Conservation (phyloP, 2,888 invertebrate genomes). For the Eupeodes latifasciatus region DNA sequence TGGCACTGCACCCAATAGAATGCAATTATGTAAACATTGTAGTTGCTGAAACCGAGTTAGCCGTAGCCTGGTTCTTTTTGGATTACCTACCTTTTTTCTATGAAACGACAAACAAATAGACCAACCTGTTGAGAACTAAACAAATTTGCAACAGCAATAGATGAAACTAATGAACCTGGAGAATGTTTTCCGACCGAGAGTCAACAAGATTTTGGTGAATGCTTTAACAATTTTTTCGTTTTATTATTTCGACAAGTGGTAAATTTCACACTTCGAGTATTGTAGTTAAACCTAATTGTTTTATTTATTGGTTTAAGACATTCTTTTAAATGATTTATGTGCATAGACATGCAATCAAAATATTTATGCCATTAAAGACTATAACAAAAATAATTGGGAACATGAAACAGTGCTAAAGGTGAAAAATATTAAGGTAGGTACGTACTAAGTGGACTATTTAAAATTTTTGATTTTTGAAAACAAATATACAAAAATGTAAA, state of each 20-base stretch:
- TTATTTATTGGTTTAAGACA: slow-evolving; percentile 12
- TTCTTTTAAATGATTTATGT: not conserved
- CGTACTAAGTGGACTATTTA: too few relatives aligned
- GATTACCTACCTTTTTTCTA: too few relatives aligned
- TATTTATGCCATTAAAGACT: not conserved
- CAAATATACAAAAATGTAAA: too few relatives aligned
- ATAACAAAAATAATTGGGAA: not conserved
- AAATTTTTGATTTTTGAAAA: too few relatives aligned
- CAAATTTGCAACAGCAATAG: not conserved
- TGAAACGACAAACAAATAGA: not conserved
- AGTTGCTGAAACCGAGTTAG: slow-evolving; percentile 15
- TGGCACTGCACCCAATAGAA: slow-evolving; percentile 58
- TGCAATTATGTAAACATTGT: slow-evolving; percentile 59
- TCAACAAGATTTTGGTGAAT: slow-evolving; percentile 14
- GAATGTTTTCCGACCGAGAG: slow-evolving; percentile 5
- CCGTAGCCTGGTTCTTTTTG: not conserved
- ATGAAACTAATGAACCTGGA: slow-evolving; percentile 5
- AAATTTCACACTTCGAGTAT: not conserved
- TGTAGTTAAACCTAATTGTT: not conserved
- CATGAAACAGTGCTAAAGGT: not conserved
- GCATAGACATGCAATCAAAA: not conserved
- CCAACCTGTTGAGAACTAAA: slow-evolving; percentile 33
- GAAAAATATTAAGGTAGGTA: not conserved
- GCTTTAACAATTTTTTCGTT: slow-evolving; percentile 2
- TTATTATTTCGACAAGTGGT: not conserved